Conservation (phyloP, 2,888 invertebrate species). For the Rotaria sp. region DNA sequence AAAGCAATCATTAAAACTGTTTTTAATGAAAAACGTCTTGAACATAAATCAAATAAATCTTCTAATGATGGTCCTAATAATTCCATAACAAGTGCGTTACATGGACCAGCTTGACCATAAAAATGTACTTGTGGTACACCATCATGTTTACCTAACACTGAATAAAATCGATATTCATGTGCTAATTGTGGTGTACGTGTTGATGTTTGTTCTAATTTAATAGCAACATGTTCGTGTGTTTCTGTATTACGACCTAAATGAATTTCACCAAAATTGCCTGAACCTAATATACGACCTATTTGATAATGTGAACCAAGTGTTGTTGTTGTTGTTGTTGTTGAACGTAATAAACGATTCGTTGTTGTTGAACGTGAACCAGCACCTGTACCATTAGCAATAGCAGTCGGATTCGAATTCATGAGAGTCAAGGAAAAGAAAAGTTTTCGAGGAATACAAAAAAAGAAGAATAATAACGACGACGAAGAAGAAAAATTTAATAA, state of each 20-base stretch:
- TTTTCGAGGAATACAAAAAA: not conserved
- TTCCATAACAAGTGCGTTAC: conserved; percentile 36
- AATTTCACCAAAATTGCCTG: conserved; percentile 27
- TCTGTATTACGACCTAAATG: conserved; percentile 35
- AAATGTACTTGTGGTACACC: conserved; percentile 32
- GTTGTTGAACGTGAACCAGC: not conserved
- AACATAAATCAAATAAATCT: conserved; percentile 38
- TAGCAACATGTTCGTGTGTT: conserved; percentile 42
- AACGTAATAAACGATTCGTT: not conserved
- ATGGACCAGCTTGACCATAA: conserved; percentile 37
- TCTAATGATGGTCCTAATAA: conserved; percentile 36
- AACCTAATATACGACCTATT: not conserved
- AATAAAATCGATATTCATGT: conserved; percentile 44
- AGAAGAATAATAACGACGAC: not conserved
- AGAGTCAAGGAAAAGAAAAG: not conserved
- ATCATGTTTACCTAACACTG: conserved; percentile 58
- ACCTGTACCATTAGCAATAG: not conserved
- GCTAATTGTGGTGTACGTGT: conserved; percentile 33
- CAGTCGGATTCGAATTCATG: not conserved
- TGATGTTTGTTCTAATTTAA: conserved; percentile 41
- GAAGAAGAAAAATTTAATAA: not conserved
- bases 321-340: conserved; percentile 9
- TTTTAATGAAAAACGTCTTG: conserved; percentile 36
- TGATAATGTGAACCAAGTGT: conserved; percentile 21
- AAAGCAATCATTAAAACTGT: conserved; percentile 38